A percentile compares a stretch with the other conserved stretches of the same genome.
These are phyloP conservation scores for Myiagra hebetior DNA, from an alignment of 2,113 vertebrate species.

Conservation along the genomic window DNA sequence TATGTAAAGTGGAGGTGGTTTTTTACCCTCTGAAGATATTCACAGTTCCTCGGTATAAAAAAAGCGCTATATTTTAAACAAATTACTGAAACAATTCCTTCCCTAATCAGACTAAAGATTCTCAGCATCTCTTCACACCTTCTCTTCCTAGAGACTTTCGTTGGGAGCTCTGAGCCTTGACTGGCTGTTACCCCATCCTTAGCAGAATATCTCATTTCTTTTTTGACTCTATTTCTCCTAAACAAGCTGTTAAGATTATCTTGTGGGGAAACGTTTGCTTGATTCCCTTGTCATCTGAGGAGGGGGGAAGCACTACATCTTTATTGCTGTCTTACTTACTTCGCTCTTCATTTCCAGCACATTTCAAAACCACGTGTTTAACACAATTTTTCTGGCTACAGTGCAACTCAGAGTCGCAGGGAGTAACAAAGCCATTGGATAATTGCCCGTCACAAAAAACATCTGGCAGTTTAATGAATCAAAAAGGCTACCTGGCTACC, in stretches of 20 bases:
- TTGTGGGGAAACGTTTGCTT: background rate
- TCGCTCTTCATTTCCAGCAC: background rate
- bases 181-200: background rate
- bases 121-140: background rate
- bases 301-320: background rate
- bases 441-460: background rate
- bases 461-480: background rate
- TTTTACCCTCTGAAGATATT: background rate
- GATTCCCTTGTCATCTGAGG: background rate
- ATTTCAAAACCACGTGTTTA: background rate
- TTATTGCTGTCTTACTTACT: background rate
- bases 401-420: background rate
- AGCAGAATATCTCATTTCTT: background rate
- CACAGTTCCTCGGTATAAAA: background rate
- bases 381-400: background rate
- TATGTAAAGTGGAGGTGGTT: accelerated
- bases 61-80: background rate
- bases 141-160: background rate
- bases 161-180: background rate
- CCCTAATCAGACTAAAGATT: background rate
- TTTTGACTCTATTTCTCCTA: background rate
- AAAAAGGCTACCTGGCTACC: background rate
- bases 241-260: background rate
- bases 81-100: background rate
- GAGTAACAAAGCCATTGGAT: background rate